A percentile compares a stretch with the other conserved stretches of the same genome.
Conservation (phyloP, 2,797 vertebrate genomes). For the Ambastaia sidthimunki region DNA sequence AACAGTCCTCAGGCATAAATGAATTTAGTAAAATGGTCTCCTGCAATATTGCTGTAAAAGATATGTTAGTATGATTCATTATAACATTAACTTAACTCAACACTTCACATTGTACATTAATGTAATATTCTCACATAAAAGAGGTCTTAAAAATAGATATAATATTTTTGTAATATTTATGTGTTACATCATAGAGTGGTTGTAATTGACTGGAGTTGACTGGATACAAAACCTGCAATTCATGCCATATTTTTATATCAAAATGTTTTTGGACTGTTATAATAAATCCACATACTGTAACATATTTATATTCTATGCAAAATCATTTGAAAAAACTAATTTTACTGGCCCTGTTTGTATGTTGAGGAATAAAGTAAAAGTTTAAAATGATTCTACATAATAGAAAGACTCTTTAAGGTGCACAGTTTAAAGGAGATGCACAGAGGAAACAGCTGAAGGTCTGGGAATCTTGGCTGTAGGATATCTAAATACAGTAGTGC, state of each 20-base stretch:
- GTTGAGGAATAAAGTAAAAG: no score
- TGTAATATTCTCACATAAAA: not conserved
- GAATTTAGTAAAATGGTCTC: not conserved
- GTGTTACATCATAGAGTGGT: not conserved
- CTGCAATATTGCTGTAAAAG: not conserved
- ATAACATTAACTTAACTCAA: not conserved
- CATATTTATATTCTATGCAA: no score
- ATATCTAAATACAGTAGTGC: conserved; percentile 23
- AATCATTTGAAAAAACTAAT: no score
- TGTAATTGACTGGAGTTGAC: not conserved
- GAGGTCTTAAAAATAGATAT: no score
- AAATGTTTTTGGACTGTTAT: no score
- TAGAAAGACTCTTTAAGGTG: not conserved
- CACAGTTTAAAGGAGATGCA: not conserved
- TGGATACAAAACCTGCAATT: not conserved
- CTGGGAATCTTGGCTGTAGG: not conserved
- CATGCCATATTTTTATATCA: no score
- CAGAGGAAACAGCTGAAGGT: not conserved
- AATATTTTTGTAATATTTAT: not conserved
- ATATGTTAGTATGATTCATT: not conserved
- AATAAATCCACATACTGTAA: not conserved
- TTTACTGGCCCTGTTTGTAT: no score
- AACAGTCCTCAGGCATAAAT: conserved; percentile 9
- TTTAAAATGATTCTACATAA: no score
- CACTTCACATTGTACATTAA: no score